Evolutionary conservation across 2,113 vertebrate species (phyloP).

Genomic region (Ceratotherium simum): DNA sequence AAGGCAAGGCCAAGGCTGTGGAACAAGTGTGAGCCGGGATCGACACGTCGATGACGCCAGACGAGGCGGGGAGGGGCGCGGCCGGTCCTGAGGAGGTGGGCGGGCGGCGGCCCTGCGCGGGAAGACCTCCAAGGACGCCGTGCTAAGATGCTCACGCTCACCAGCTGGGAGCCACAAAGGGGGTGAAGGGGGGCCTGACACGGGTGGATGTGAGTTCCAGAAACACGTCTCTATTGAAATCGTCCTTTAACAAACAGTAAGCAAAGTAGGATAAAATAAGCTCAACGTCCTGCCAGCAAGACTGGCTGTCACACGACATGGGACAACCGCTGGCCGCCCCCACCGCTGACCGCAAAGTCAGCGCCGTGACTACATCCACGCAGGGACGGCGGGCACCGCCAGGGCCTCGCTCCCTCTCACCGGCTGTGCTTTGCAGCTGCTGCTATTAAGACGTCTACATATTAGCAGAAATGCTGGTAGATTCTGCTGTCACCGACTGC

Average conservation of each 20-base stretch:
- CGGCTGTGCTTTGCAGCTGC: not conserved
- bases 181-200: rapidly evolving
- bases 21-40: too few relatives aligned
- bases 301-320: rapidly evolving
- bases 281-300: not conserved
- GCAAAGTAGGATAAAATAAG: not conserved
- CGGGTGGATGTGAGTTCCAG: not conserved
- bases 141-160: rapidly evolving
- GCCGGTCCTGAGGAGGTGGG: rapidly evolving
- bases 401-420: rapidly evolving
- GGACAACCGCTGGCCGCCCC: rapidly evolving
- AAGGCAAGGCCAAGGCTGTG: not conserved
- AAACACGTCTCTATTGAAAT: not conserved
- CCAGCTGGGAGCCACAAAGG: not conserved
- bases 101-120: rapidly evolving
- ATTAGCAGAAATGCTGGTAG: not conserved
- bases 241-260: not conserved
- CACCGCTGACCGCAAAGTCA: not conserved
- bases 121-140: rapidly evolving
- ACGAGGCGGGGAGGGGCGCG: not conserved
- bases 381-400: not conserved
- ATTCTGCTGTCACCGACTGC: not conserved
- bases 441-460: not conserved
- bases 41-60: rapidly evolving
- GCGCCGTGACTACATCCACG: too few relatives aligned